phyloP scores from a whole-genome alignment of 2,113 vertebrate genomes.

The Mesoclemmys tuberculata region DNA sequence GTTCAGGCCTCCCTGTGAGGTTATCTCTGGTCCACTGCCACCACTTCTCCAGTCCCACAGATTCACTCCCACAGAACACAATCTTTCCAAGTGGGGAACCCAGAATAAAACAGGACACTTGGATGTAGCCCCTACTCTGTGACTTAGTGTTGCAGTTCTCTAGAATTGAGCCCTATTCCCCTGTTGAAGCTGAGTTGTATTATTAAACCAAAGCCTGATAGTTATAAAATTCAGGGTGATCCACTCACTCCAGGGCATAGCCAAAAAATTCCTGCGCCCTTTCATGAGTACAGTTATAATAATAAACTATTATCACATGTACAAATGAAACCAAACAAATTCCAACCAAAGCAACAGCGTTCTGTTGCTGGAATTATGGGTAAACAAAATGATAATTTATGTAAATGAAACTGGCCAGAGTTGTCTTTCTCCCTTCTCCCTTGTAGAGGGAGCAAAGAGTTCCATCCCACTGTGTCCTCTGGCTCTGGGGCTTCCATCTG shows the following conservation, averaged over 20 bases:
- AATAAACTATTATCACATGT: background rate
- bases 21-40: background rate
- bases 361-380: background rate
- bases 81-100: background rate
- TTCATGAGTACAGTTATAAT: background rate
- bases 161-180: background rate
- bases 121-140: background rate
- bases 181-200: background rate
- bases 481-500: background rate
- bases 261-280: background rate
- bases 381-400: background rate
- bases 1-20: background rate
- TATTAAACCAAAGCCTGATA: background rate
- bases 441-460: background rate
- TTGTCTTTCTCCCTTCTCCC: background rate
- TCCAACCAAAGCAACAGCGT: background rate
- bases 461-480: background rate
- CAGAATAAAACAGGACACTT: background rate
- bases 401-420: background rate
- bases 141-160: background rate
- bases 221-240: too few species aligned
- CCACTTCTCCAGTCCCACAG: background rate
- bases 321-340: background rate
- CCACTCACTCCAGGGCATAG: too few species aligned
- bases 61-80: background rate